These are phyloP conservation scores for Eurytoma adleriae DNA, from an alignment of 2,888 invertebrate genomes.

Conservation along the genomic window DNA sequence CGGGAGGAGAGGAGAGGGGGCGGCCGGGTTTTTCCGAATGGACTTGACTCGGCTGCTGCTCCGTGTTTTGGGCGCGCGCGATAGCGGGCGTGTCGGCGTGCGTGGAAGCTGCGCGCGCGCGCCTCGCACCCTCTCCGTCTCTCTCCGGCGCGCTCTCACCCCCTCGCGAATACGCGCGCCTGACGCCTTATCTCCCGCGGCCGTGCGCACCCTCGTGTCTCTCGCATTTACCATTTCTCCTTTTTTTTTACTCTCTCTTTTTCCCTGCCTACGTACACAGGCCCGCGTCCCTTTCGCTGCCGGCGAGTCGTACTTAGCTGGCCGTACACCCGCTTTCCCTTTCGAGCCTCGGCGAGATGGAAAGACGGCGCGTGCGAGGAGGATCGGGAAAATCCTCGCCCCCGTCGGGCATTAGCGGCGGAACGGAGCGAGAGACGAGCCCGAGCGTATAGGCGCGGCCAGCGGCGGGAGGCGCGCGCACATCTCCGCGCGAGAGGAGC, in stretches of 20 bases:
- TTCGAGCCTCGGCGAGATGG: not conserved
- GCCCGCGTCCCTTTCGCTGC: no score
- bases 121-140: not conserved
- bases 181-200: not conserved
- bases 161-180: not conserved
- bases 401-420: constrained; percentile 1
- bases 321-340: no score
- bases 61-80: constrained; percentile 43
- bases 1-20: not conserved
- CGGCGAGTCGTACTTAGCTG: no score
- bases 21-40: constrained; percentile 28
- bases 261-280: no score
- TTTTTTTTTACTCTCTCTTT: not conserved
- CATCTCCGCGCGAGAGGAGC: not conserved
- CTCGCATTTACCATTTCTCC: no score
- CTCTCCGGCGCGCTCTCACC: not conserved
- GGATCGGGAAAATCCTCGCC: not conserved
- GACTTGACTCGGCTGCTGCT: constrained; percentile 24
- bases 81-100: constrained; percentile 51
- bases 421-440: constrained; percentile 23
- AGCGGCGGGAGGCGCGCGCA: not conserved
- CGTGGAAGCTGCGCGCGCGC: constrained; percentile 51
- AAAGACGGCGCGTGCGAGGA: not conserved
- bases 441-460: constrained; percentile 49
- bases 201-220: not conserved